Base-by-base conservation (phyloP, 2,797 vertebrate species). In the Scolopax rusticola region DNA sequence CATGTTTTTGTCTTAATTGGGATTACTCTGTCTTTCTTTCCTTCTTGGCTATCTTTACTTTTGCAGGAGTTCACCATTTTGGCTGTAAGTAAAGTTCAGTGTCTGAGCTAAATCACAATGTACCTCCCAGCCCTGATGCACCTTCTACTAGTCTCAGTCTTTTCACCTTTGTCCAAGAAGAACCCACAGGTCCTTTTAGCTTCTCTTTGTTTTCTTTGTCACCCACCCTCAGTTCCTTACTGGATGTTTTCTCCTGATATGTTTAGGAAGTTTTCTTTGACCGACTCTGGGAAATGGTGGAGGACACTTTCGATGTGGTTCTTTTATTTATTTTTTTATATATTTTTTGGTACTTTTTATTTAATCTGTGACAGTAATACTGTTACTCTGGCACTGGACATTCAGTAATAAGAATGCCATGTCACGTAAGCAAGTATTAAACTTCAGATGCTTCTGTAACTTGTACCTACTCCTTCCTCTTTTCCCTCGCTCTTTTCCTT, bases 21-120 rank as follows among this genome's bases (percentile, higher is more conserved):
- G 96, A 97, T 97, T 95, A 95, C 97, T 98, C 97, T 99, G 98
- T 99, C 97, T 98, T 98, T 98, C 98, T 98, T 99, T 98, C 98
- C 98, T 98, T 98, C 98, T 98, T 98, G 98, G 98, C 98, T 98
- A 98, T 98, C 98, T 99, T 98, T 98, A 98, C 98, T 97, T 98
- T 99, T 98, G 98, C 99, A 99, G 99, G 99, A 98, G 99, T 99
- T 98, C 99, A 99, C 98, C 99, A 99, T 98, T 98, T 98, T 95
- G 98, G 98, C 99, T 99, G 99, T 99, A 99, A 99, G 99, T 99
- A 99, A 98, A 98, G 95, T 98, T 95, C 97, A 97, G 94, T 95
- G 93, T 97, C 97, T 97, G 93, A 96, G 97, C 95, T 96, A 96
- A 98, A 97, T 96, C 94, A 97, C 77, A 95, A 76, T 96, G 87